phyloP scores from a whole-genome alignment of 2,888 invertebrate genomes.

The Mesorhabditis belari region DNA sequence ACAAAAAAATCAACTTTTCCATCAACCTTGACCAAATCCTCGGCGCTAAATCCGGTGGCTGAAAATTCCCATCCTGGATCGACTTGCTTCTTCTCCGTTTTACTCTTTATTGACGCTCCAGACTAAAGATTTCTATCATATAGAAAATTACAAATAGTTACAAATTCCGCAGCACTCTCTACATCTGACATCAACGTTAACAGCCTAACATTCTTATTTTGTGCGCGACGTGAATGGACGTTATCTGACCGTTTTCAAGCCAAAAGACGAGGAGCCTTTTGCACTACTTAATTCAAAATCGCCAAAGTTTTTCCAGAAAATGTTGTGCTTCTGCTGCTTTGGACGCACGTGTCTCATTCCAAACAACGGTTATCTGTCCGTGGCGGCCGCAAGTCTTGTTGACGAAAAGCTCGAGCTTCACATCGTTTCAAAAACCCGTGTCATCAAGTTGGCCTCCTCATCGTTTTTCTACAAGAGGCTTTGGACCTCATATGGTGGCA shows the following conservation, averaged over 20 bases:
- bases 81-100: too few species aligned
- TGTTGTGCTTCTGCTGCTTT: constrained; percentile 78
- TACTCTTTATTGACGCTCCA: too few species aligned
- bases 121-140: too few species aligned
- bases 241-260: constrained; percentile 92
- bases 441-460: constrained; percentile 84
- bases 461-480: constrained; percentile 85
- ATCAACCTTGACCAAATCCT: background rate
- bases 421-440: constrained; percentile 89
- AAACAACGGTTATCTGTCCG: constrained; percentile 95
- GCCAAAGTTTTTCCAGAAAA: constrained; percentile 94
- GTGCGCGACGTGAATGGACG: constrained; percentile 74
- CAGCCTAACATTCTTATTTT: constrained; percentile 74
- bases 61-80: too few species aligned
- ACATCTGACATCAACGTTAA: background rate
- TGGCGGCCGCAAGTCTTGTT: constrained; percentile 93
- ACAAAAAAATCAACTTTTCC: background rate
- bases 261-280: constrained; percentile 98
- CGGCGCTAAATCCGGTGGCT: too few species aligned
- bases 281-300: constrained; percentile 95
- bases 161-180: background rate
- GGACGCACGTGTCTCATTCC: constrained; percentile 94
- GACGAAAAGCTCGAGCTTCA: constrained; percentile 81
- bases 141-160: too few species aligned
- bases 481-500: constrained; percentile 24